Evolutionary conservation across 2,113 vertebrate species (phyloP).

Genomic region (Anolis sagrei): DNA sequence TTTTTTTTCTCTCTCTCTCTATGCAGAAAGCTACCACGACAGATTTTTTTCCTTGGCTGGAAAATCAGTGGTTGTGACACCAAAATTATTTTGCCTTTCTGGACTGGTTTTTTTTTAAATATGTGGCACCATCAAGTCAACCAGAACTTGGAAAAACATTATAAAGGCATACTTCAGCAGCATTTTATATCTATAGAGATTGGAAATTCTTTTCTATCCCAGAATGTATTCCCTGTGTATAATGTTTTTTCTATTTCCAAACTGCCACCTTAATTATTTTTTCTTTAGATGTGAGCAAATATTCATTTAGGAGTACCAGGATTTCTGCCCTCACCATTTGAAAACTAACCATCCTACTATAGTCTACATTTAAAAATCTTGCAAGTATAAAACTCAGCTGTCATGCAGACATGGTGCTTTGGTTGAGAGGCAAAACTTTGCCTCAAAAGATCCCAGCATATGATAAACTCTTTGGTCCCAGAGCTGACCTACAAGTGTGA

Average conservation of each 20-base stretch:
- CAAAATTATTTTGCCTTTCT: too few relatives aligned
- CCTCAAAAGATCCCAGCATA: neutral
- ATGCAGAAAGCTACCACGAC: too few relatives aligned
- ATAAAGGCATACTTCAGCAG: neutral
- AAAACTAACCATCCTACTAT: neutral
- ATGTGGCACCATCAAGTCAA: neutral
- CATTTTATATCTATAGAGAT: neutral
- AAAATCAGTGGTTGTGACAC: neutral
- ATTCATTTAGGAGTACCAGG: neutral
- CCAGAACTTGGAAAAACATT: neutral
- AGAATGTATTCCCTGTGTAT: neutral
- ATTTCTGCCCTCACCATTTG: neutral
- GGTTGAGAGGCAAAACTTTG: neutral
- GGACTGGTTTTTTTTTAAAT: too few relatives aligned
- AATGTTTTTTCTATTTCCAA: neutral
- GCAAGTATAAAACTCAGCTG: neutral
- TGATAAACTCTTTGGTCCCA: neutral
- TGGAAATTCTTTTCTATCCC: neutral
- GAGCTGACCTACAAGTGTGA: neutral
- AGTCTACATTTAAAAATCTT: neutral
- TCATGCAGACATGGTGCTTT: neutral
- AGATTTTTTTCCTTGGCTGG: neutral
- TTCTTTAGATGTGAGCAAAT: neutral
- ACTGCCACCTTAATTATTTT: neutral
- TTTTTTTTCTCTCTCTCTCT: too few relatives aligned